A percentile compares a stretch with the other conserved stretches of the same genome.
Evolutionary conservation across 2,797 vertebrate species (phyloP).

Genomic region (Leptodactylus fallax): DNA sequence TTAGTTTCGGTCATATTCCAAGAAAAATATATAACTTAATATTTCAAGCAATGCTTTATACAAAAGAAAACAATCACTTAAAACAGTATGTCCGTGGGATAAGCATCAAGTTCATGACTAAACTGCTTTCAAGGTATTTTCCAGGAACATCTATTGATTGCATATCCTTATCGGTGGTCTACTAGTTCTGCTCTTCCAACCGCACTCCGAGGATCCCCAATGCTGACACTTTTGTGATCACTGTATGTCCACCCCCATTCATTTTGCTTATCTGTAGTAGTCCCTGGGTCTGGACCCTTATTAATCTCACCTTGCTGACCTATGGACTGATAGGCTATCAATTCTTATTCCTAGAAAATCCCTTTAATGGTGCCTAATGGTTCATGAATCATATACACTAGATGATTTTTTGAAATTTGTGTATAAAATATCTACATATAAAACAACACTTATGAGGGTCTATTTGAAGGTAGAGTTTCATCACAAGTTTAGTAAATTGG

Average conservation of each 20-base stretch:
- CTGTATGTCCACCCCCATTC: neutral
- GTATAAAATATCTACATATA: constrained; percentile 22
- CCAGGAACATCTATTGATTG: neutral
- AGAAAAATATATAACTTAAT: constrained; percentile 54
- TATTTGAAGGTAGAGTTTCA: neutral
- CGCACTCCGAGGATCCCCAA: neutral
- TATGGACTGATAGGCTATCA: neutral
- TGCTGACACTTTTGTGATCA: neutral
- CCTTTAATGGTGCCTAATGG: neutral
- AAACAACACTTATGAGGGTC: neutral
- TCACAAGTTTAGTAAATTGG: neutral
- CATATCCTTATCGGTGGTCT: neutral
- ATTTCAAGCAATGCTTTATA: constrained; percentile 49
- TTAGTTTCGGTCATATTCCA: constrained; percentile 39
- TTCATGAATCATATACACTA: no score
- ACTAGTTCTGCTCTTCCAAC: neutral
- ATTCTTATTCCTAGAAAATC: neutral
- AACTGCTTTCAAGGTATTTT: no score
- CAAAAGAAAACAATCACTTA: constrained; percentile 41
- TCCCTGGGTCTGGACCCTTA: neutral
- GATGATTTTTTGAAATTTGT: neutral
- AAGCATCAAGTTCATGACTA: neutral
- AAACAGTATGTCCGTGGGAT: neutral
- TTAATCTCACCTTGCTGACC: neutral
- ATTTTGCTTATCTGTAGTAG: neutral